These are phyloP conservation scores for Elephantulus edwardii DNA, from an alignment of 2,113 vertebrate species.

Conservation along the genomic window DNA sequence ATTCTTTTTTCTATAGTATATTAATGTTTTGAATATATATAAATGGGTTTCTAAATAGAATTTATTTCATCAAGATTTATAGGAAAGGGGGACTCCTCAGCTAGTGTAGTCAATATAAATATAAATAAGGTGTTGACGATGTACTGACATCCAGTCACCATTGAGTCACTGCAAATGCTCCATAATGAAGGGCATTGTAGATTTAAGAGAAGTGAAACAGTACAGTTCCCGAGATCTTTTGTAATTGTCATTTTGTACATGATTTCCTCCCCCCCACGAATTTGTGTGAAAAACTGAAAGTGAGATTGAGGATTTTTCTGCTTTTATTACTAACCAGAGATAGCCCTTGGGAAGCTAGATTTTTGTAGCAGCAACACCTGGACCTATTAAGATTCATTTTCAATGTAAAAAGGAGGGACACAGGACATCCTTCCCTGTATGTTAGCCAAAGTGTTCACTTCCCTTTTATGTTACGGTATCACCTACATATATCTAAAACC, in stretches of 20 bases:
- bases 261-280: neutral
- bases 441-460: no score
- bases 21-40: no score
- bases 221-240: neutral
- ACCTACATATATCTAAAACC: no score
- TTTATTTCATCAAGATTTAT: neutral
- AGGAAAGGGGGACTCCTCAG: neutral
- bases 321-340: neutral
- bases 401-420: neutral
- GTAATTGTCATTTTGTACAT: neutral
- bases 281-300: neutral
- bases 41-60: neutral
- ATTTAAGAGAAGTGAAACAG: neutral
- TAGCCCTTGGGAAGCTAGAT: no score
- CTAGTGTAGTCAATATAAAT: neutral
- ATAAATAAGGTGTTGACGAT: neutral
- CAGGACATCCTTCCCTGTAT: no score
- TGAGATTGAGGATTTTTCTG: neutral
- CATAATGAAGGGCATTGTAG: neutral
- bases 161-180: neutral
- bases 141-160: neutral
- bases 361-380: neutral
- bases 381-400: neutral
- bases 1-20: neutral
- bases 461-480: no score